phyloP scores from a whole-genome alignment of 2,888 invertebrate species.

The Morpho achilles region DNA sequence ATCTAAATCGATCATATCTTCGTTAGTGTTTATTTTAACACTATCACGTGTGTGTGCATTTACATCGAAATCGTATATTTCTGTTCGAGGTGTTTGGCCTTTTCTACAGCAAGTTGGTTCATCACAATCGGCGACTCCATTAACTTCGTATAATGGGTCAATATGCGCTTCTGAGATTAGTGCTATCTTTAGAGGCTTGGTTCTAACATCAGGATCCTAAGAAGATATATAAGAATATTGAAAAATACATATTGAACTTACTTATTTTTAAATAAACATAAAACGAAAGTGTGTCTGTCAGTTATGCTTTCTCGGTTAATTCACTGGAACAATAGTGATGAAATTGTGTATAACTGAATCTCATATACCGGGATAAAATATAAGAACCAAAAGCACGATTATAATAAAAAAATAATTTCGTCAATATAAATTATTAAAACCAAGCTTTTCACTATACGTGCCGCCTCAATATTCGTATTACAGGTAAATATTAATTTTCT shows the following conservation, averaged over 20 bases:
- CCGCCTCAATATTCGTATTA: too few species aligned
- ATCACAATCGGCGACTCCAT: slow-evolving; percentile 83
- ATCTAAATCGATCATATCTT: slow-evolving; percentile 44
- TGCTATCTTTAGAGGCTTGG: slow-evolving; percentile 71
- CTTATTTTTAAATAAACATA: too few species aligned
- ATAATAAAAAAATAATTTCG: too few species aligned
- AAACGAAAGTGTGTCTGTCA: too few species aligned
- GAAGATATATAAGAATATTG: not conserved
- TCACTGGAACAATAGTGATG: not conserved
- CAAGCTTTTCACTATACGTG: too few species aligned
- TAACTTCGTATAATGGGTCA: slow-evolving; percentile 85
- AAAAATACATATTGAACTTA: too few species aligned
- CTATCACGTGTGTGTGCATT: slow-evolving; percentile 39
- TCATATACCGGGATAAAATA: too few species aligned
- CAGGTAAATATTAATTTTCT: too few species aligned
- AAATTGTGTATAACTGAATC: too few species aligned
- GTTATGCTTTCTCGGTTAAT: too few species aligned
- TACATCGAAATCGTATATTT: slow-evolving; percentile 31
- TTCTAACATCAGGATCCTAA: slow-evolving; percentile 35
- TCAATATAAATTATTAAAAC: too few species aligned
- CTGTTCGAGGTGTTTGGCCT: slow-evolving; percentile 69
- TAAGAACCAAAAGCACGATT: too few species aligned
- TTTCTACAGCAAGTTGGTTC: slow-evolving; percentile 88
- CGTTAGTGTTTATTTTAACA: slow-evolving; percentile 41
- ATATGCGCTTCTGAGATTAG: slow-evolving; percentile 89